Evolutionary conservation across 2,113 vertebrate species (phyloP).

Genomic region (Mixornis gularis): DNA sequence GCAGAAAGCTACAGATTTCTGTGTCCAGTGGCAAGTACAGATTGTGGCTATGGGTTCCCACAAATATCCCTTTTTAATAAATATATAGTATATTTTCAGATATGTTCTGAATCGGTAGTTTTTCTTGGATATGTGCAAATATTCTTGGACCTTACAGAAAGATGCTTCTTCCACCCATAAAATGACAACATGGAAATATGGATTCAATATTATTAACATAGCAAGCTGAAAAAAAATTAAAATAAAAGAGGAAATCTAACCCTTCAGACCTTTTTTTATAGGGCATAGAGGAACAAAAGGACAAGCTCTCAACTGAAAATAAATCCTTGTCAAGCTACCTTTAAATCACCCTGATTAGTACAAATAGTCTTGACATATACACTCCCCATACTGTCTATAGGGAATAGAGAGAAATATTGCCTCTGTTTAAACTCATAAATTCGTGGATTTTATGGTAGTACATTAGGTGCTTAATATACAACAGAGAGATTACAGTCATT

Average conservation of each 20-base stretch:
- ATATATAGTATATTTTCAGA: not conserved
- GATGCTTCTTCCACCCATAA: not conserved
- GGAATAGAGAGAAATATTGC: constrained; percentile 41
- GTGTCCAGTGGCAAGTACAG: not conserved
- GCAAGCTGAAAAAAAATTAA: not conserved
- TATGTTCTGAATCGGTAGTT: not conserved
- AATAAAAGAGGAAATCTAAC: not conserved
- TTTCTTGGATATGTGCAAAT: not conserved
- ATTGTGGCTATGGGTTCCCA: not conserved
- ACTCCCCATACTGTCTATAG: not conserved
- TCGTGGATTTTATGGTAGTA: not conserved
- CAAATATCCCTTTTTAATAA: not conserved
- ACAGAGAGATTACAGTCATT: constrained; percentile 14
- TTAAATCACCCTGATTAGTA: constrained; percentile 28
- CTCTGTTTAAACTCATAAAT: constrained; percentile 46
- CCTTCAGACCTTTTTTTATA: not conserved
- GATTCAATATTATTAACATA: not conserved
- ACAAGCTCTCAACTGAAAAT: constrained; percentile 36
- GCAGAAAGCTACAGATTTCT: not conserved
- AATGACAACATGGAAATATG: not conserved
- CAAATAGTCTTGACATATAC: constrained; percentile 38
- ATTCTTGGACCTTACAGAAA: not conserved
- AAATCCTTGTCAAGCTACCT: constrained; percentile 12
- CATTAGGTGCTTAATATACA: constrained; percentile 29
- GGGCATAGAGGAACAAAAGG: not conserved